Evolutionary conservation across 2,113 vertebrate species (phyloP), one percentile per base, ranked within the genome.

Genomic region (Thunnus maccoyii): DNA sequence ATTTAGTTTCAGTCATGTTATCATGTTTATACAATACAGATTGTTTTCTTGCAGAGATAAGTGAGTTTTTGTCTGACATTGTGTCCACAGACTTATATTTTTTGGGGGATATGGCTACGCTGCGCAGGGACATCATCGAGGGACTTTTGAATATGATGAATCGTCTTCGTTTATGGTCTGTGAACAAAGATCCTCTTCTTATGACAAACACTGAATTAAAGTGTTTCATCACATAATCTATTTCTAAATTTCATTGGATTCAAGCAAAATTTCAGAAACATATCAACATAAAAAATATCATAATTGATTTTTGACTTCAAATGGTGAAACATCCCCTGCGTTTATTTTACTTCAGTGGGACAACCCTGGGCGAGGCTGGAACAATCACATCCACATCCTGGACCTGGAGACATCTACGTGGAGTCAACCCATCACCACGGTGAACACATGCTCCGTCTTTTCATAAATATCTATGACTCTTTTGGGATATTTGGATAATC

Each of bases 91-190:
- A 90, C 92, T 99, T 17, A 93, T 97, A 83, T 99, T 96, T 95
- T 99, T 99, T 87, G 98, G 98, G 47, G 98, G 98, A 22, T 99
- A 99, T 63, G 98, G 98, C 25, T 99, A 98, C 61, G 96, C 95
- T 62, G 96, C 96, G 55, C 95, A 96, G 85, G 96, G 96, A 57
- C 90, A 93, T 44, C 96, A 97, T 84, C 87, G 92, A 36, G 98
- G 98, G 80, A 97, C 95, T 0, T 99, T 99, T 92, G 97, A 99
- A 88, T 98, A 96, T 25, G 98, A 99, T 75, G 97, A 98, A 89
- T 97, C 96, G 0, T 98, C 97, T 13, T 98, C 97, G 18, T 95
- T 97, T 72, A 94, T 96, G 96, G 98, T 99, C 30, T 50, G 87
- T 84, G 54, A 51, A 83, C 55, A 36, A 22, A 68, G 41, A 57